phyloP scores from a whole-genome alignment of 1,140 invertebrate genomes.

The Geopemphigus sp. region DNA sequence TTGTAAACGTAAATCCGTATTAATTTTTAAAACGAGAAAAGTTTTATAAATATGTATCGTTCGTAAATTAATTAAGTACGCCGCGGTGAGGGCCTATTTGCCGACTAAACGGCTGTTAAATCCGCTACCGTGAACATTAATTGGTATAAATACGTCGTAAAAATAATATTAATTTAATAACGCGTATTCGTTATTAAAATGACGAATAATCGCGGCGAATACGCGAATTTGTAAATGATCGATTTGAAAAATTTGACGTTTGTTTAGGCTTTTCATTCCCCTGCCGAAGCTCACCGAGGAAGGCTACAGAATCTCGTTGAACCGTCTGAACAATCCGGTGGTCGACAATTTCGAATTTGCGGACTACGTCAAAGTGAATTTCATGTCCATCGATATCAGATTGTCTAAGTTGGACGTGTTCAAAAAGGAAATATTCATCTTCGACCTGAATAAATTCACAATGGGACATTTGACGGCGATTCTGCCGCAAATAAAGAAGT shows the following conservation, averaged over 20 bases:
- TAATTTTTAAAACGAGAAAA: no score
- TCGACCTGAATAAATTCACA: slow-evolving; percentile 24
- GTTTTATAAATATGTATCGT: no score
- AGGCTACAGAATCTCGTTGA: slow-evolving; percentile 55
- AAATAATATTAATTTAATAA: no score
- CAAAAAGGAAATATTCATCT: slow-evolving; percentile 40
- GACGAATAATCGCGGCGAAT: no score
- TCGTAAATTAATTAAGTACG: no score
- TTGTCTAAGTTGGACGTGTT: slow-evolving; percentile 44
- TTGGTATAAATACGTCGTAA: no score
- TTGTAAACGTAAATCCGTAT: no score
- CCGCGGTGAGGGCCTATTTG: no score
- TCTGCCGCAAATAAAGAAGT: slow-evolving; percentile 46
- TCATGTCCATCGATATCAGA: slow-evolving; percentile 43
- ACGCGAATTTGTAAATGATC: no score
- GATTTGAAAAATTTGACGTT: neutral
- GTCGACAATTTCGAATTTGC: neutral
- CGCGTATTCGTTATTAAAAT: no score
- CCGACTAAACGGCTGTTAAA: no score
- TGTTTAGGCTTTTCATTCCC: slow-evolving; percentile 54
- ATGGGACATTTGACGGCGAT: slow-evolving; percentile 32
- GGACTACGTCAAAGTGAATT: slow-evolving; percentile 35
- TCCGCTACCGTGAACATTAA: no score
- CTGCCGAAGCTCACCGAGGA: slow-evolving; percentile 55
- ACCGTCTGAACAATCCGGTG: slow-evolving; percentile 52